Conservation (phyloP, 2,888 invertebrate species). For the Coelinius sp. region DNA sequence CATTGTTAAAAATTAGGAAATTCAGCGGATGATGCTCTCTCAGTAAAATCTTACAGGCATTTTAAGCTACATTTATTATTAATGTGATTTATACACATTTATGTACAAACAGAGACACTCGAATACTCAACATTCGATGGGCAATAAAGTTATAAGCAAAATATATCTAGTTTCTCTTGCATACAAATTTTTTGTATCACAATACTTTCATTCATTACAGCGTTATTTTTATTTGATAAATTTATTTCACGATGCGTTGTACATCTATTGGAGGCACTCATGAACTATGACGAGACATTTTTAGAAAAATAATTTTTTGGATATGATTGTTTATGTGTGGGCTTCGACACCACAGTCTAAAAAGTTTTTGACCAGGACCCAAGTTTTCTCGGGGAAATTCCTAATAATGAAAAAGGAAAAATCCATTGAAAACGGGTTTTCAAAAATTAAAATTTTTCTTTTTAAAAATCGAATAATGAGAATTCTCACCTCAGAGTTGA, state of each 20-base stretch:
- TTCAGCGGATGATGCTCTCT: not conserved
- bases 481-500: slow-evolving; percentile 63
- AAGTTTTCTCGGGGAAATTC: slow-evolving; percentile 73
- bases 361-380: slow-evolving; percentile 75
- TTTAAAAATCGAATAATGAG: slow-evolving; percentile 22
- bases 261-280: no score
- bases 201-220: not conserved
- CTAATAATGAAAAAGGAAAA: slow-evolving; percentile 66
- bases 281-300: not conserved
- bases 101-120: not conserved
- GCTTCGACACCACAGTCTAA: slow-evolving; percentile 78
- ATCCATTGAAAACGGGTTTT: not conserved
- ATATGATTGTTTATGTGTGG: slow-evolving; percentile 58
- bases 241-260: not conserved
- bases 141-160: not conserved
- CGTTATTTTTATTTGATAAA: not conserved
- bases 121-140: not conserved
- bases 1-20: not conserved
- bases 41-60: not conserved
- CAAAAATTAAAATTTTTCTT: not conserved
- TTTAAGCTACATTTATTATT: not conserved
- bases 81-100: not conserved
- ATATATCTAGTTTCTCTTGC: not conserved
- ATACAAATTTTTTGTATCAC: not conserved
- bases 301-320: not conserved